A percentile compares a stretch with the other conserved stretches of the same genome.
phyloP scores from a whole-genome alignment of 2,888 invertebrate species.

The Drosophila anomelani region DNA sequence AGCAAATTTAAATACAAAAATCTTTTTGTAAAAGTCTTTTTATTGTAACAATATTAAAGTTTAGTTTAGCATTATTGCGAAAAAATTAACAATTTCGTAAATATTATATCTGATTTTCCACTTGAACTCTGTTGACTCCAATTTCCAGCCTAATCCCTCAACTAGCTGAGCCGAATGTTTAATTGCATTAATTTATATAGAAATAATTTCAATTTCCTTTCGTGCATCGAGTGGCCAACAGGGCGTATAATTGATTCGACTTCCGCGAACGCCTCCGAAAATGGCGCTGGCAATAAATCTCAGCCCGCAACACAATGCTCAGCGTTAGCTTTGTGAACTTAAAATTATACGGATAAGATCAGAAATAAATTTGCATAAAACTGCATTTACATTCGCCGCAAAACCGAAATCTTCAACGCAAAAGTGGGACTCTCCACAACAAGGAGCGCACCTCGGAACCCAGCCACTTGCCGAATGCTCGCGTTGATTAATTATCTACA shows the following conservation, averaged over 20 bases:
- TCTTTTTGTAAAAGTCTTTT: too few species aligned
- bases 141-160: constrained; percentile 10
- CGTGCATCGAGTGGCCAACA: constrained; percentile 65
- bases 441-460: constrained; percentile 4
- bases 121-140: neutral
- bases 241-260: constrained; percentile 77
- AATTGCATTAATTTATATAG: constrained; percentile 58
- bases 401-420: constrained; percentile 32
- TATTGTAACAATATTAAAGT: too few species aligned
- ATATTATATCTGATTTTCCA: neutral
- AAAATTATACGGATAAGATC: constrained; percentile 73
- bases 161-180: constrained; percentile 29
- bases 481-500: constrained; percentile 79
- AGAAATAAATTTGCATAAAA: constrained; percentile 70
- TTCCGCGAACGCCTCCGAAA: constrained; percentile 67
- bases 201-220: constrained; percentile 74
- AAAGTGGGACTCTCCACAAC: constrained; percentile 16
- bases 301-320: constrained; percentile 51
- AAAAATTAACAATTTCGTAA: neutral
- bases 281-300: constrained; percentile 44
- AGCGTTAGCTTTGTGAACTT: constrained; percentile 26
- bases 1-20: too few species aligned
- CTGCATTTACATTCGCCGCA: constrained; percentile 72
- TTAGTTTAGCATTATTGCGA: too few species aligned
- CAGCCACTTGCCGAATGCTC: constrained; percentile 35